A percentile compares a stretch with the other conserved stretches of the same genome.
These are phyloP conservation scores for Geotria australis DNA, from an alignment of 2,797 vertebrate genomes.

Conservation along the genomic window DNA sequence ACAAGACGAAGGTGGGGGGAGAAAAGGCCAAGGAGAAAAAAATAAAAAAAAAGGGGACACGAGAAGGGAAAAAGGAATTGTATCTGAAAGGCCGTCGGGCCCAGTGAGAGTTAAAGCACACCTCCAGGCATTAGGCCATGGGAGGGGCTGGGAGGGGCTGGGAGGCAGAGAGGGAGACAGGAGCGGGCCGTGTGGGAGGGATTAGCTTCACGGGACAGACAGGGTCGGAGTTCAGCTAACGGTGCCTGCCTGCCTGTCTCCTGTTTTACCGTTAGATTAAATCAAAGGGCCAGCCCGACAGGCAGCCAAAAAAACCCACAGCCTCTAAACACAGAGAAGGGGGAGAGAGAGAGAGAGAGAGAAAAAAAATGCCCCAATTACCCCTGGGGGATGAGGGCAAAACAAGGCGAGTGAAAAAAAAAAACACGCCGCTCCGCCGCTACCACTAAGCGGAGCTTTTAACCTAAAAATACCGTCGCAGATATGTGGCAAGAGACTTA, in stretches of 20 bases:
- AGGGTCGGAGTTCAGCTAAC: not conserved
- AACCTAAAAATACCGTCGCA: no score
- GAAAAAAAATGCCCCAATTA: not conserved
- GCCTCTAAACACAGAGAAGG: not conserved
- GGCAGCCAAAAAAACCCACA: not conserved
- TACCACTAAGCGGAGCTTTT: no score
- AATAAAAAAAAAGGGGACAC: not conserved
- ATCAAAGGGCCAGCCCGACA: not conserved
- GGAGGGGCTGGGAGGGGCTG: not conserved
- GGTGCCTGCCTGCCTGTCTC: not conserved
- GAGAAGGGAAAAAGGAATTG: not conserved
- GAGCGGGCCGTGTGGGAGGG: not conserved
- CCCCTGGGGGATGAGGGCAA: not conserved
- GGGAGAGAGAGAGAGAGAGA: no score
- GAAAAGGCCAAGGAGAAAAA: no score
- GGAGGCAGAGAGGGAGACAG: not conserved
- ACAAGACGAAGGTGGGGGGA: not conserved
- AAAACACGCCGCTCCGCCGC: not conserved
- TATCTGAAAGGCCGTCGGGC: not conserved
- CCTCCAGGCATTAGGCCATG: not conserved
- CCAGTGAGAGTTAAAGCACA: not conserved
- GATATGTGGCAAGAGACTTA: no score
- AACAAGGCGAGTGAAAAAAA: not conserved
- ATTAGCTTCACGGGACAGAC: not conserved
- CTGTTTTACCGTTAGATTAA: not conserved